Conservation (phyloP, 1,140 invertebrate species). For the Rhopalosiphum maidis region DNA sequence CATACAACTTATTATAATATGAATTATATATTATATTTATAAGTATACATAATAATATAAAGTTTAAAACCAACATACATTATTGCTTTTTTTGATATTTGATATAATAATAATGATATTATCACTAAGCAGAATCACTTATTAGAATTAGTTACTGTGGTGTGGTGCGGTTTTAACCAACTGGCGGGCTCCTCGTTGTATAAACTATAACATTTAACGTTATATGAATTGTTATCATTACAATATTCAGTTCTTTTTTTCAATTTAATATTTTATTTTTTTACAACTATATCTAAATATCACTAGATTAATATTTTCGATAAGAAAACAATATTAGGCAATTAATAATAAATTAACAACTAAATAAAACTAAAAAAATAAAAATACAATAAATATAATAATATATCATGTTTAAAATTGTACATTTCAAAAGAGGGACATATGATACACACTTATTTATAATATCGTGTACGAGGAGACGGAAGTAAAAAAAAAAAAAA, state of each 20-base stretch:
- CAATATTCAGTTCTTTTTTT: conserved; percentile 39
- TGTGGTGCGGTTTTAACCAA: background rate
- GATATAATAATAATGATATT: background rate
- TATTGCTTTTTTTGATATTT: background rate
- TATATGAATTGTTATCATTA: background rate
- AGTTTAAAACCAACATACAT: background rate
- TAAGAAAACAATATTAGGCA: background rate
- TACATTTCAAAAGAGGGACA: background rate
- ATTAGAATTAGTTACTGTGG: background rate
- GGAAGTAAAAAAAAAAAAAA: background rate
- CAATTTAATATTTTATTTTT: background rate
- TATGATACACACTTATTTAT: background rate
- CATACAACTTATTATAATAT: background rate
- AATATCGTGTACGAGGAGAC: background rate
- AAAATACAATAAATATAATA: background rate
- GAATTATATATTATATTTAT: background rate
- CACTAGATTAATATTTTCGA: conserved; percentile 20
- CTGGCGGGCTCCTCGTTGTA: background rate
- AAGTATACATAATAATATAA: background rate
- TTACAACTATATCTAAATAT: background rate
- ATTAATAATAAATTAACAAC: conserved; percentile 5
- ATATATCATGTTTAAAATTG: background rate
- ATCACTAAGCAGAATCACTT: background rate
- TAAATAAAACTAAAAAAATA: background rate
- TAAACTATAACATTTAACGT: background rate